phyloP scores from a whole-genome alignment of 2,888 invertebrate genomes.

The Hirtodrosophila alboralis region DNA sequence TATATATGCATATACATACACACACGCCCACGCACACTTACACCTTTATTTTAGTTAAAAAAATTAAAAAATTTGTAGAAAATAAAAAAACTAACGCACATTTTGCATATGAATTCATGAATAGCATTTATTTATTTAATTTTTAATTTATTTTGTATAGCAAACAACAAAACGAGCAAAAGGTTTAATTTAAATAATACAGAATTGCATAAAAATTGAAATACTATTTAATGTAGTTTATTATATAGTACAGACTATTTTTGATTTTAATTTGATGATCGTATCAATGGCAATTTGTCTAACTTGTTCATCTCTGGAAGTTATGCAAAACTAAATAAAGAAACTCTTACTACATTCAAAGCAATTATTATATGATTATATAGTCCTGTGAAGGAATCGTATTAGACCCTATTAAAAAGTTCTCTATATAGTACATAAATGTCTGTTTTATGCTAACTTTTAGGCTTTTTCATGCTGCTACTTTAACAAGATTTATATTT shows the following conservation, averaged over 20 bases:
- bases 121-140: constrained; percentile 29
- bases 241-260: background rate
- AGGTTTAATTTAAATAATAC: constrained; percentile 1
- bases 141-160: constrained; percentile 9
- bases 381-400: too few relatives aligned
- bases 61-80: constrained; percentile 8
- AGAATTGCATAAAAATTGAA: constrained; percentile 1
- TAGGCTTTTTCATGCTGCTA: too few relatives aligned
- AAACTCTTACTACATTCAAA: too few relatives aligned
- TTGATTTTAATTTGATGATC: constrained; percentile 7
- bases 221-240: too few relatives aligned
- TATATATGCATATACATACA: constrained; percentile 9
- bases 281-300: background rate
- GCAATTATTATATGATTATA: too few relatives aligned
- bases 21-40: constrained; percentile 8
- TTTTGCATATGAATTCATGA: constrained; percentile 22
- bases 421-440: too few relatives aligned
- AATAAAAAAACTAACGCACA: background rate
- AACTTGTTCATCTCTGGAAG: background rate
- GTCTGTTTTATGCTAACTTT: too few relatives aligned
- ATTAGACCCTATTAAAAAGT: too few relatives aligned
- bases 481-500: too few relatives aligned
- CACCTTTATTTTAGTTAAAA: constrained; percentile 15
- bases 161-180: constrained; percentile 6
- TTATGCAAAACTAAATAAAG: too few relatives aligned